Percentiles rank a stretch among this genome's conserved stretches.
phyloP scores from a whole-genome alignment of 2,113 vertebrate species.

The Datnioides undecimradiatus region DNA sequence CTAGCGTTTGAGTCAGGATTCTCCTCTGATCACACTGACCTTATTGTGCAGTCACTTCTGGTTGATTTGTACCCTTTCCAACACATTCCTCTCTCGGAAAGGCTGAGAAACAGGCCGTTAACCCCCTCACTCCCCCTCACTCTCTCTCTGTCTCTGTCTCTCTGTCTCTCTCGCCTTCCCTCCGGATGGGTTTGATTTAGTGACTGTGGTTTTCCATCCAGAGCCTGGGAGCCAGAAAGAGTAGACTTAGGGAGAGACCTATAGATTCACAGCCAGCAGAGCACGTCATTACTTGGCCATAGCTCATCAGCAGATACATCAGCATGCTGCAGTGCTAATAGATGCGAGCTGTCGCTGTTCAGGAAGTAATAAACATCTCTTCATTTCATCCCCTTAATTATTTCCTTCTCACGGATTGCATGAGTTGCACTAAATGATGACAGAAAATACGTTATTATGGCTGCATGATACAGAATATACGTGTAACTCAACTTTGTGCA shows the following conservation, averaged over 20 bases:
- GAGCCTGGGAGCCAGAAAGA: slow-evolving; percentile 67
- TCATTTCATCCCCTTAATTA: slow-evolving; percentile 68
- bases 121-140: slow-evolving; percentile 12
- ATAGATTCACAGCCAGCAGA: slow-evolving; percentile 73
- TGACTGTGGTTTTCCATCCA: slow-evolving; percentile 77
- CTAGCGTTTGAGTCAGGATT: slow-evolving; percentile 57
- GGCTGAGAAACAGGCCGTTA: slow-evolving; percentile 61
- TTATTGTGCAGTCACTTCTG: slow-evolving; percentile 79
- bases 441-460: slow-evolving; percentile 16
- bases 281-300: slow-evolving; percentile 77
- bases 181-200: slow-evolving; percentile 79
- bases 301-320: slow-evolving; percentile 78
- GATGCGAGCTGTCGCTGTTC: slow-evolving; percentile 65
- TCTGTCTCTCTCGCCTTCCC: slow-evolving; percentile 48
- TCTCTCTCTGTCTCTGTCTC: slow-evolving; percentile 19
- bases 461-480: neutral
- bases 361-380: slow-evolving; percentile 73
- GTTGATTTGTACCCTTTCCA: slow-evolving; percentile 77
- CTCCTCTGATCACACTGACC: slow-evolving; percentile 80
- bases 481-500: neutral
- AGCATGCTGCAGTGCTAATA: slow-evolving; percentile 68
- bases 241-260: slow-evolving; percentile 70
- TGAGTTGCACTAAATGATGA: slow-evolving; percentile 53
- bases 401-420: slow-evolving; percentile 54
- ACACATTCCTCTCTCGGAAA: slow-evolving; percentile 75